Percentiles rank a stretch among this genome's conserved stretches.
phyloP scores from a whole-genome alignment of 2,113 vertebrate species.

The Cyphomyrus plagiostoma region DNA sequence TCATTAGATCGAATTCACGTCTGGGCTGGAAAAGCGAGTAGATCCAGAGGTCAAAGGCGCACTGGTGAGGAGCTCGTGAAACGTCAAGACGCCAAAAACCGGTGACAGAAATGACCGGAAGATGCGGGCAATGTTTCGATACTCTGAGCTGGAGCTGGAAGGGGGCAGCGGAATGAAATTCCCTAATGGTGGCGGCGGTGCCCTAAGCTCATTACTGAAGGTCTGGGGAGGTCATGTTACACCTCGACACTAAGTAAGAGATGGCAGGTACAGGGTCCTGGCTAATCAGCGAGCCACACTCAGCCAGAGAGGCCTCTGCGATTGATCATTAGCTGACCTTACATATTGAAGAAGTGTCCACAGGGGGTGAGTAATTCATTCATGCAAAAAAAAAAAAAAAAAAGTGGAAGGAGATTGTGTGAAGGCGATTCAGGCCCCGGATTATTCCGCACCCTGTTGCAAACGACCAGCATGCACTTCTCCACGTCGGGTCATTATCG shows the following conservation, averaged over 20 bases:
- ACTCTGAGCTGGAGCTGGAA: background rate
- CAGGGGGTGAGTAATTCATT: conserved; percentile 11
- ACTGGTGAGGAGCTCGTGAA: background rate
- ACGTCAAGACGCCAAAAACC: background rate
- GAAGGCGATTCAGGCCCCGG: background rate
- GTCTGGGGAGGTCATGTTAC: background rate
- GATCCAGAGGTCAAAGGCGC: background rate
- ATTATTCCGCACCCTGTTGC: background rate
- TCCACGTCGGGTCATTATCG: background rate
- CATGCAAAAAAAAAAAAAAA: conserved; percentile 10
- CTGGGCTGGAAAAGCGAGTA: background rate
- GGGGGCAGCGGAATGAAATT: background rate
- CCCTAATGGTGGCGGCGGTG: background rate
- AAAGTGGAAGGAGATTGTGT: conserved; percentile 4
- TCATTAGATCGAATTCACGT: background rate
- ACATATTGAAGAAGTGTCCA: conserved; percentile 51
- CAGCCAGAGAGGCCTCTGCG: conserved; percentile 44
- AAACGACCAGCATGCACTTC: background rate
- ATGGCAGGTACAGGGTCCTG: background rate
- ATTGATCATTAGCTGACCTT: conserved; percentile 64
- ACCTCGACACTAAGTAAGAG: conserved; percentile 14
- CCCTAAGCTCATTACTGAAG: conserved; percentile 14
- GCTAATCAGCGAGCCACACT: conserved; percentile 41
- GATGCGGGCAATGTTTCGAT: background rate
- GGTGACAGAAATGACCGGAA: background rate